Percentiles rank a stretch among this genome's conserved stretches.
Conservation (phyloP, 2,113 vertebrate genomes). For the Tetraodon nigroviridis region DNA sequence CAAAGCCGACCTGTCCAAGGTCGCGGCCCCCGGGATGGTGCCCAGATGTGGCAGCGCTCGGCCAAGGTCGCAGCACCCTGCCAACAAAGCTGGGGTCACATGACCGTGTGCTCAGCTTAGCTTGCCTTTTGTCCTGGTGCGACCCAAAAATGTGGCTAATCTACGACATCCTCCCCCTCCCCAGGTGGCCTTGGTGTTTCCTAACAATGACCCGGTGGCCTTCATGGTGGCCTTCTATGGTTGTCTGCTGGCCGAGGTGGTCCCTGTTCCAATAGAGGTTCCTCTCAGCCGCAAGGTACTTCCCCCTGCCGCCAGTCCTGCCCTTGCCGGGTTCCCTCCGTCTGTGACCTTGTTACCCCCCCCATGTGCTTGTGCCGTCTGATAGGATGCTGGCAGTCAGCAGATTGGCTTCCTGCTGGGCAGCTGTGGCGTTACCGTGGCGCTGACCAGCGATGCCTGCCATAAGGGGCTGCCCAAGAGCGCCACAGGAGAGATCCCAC, state of each 20-base stretch:
- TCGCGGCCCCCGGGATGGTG: no score
- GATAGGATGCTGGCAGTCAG: slow-evolving; percentile 94
- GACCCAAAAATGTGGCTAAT: not conserved
- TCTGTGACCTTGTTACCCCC: not conserved
- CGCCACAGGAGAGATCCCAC: slow-evolving; percentile 95
- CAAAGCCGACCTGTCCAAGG: no score
- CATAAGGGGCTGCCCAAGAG: slow-evolving; percentile 98
- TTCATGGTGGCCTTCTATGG: slow-evolving; percentile 99
- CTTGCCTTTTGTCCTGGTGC: no score
- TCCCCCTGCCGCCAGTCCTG: not conserved
- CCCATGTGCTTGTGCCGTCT: slow-evolving; percentile 1
- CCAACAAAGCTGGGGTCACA: no score
- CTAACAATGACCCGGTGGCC: slow-evolving; percentile 97
- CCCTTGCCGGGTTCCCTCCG: slow-evolving; percentile 7
- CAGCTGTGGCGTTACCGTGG: slow-evolving; percentile 97
- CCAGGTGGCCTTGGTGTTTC: slow-evolving; percentile 96
- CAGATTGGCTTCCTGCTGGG: slow-evolving; percentile 98
- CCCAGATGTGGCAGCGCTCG: no score
- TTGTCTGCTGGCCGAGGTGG: slow-evolving; percentile 94
- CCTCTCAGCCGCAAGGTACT: slow-evolving; percentile 96
- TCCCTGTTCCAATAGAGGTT: slow-evolving; percentile 97
- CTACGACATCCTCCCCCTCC: not conserved
- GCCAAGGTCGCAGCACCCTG: no score
- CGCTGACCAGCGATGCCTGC: slow-evolving; percentile 95
- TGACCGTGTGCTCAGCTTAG: not conserved